A percentile compares a stretch with the other conserved stretches of the same genome.
These are phyloP conservation scores for Aplocera efformata DNA, from an alignment of 2,888 invertebrate species.

Conservation along the genomic window DNA sequence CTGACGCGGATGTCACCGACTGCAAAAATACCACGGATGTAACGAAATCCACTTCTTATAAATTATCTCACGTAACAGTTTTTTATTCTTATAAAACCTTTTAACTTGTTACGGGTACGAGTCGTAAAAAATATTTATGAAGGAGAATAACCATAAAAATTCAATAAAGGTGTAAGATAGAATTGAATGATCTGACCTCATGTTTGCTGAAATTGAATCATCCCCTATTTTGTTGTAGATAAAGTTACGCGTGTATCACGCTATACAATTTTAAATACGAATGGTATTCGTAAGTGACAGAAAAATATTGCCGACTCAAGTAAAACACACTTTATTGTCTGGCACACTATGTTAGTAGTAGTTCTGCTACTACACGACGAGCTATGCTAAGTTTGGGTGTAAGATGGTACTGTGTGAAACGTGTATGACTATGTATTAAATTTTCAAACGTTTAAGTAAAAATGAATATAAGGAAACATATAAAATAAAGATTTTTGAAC, in stretches of 20 bases:
- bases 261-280: too few relatives aligned
- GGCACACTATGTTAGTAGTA: too few relatives aligned
- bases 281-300: too few relatives aligned
- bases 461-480: too few relatives aligned
- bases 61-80: conserved; percentile 16
- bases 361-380: too few relatives aligned
- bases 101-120: conserved; percentile 38
- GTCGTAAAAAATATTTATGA: conserved; percentile 52
- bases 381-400: too few relatives aligned
- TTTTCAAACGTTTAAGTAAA: too few relatives aligned
- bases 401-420: too few relatives aligned
- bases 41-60: conserved; percentile 15
- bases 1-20: background rate
- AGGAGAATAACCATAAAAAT: conserved; percentile 55
- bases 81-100: conserved; percentile 29
- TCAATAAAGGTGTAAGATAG: conserved; percentile 45
- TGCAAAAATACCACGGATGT: conserved; percentile 8
- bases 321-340: too few relatives aligned
- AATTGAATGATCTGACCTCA: conserved; percentile 41
- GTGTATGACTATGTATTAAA: too few relatives aligned
- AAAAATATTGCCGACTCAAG: too few relatives aligned
- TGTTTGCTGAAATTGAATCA: conserved; percentile 21
- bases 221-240: conserved; percentile 3
- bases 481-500: conserved; percentile 16
- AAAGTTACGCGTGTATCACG: background rate